phyloP scores from a whole-genome alignment of 2,797 vertebrate species.

The Podarcis lilfordi region DNA sequence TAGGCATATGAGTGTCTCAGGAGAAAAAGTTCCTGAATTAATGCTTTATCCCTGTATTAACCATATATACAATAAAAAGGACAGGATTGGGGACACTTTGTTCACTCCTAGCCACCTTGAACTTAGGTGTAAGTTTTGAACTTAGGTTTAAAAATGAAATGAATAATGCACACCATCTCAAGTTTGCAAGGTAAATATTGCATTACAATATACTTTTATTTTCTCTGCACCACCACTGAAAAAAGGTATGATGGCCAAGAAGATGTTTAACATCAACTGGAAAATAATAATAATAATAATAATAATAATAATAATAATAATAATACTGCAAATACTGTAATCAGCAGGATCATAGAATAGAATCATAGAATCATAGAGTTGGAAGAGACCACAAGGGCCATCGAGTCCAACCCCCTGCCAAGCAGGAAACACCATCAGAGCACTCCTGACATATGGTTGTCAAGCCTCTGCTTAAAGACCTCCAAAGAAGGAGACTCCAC shows the following conservation, averaged over 20 bases:
- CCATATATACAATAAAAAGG: not conserved
- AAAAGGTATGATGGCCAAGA: not conserved
- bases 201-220: not conserved
- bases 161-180: not conserved
- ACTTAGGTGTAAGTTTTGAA: not conserved
- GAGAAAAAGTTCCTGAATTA: not conserved
- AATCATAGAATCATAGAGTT: too few species aligned
- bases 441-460: too few species aligned
- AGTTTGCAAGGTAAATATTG: too few species aligned
- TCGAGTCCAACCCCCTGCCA: too few species aligned
- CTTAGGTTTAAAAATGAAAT: not conserved
- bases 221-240: not conserved
- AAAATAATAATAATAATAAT: too few species aligned
- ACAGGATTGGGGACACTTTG: not conserved
- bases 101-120: not conserved
- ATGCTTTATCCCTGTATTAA: not conserved
- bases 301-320: too few species aligned
- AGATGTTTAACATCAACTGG: not conserved
- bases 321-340: too few species aligned
- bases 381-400: too few species aligned
- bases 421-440: too few species aligned
- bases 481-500: too few species aligned
- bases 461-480: too few species aligned
- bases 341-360: too few species aligned
- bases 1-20: not conserved